A percentile compares a stretch with the other conserved stretches of the same genome.
Evolutionary conservation across 2,888 invertebrate species (phyloP).

Genomic region (Amphimallon solstitiale): DNA sequence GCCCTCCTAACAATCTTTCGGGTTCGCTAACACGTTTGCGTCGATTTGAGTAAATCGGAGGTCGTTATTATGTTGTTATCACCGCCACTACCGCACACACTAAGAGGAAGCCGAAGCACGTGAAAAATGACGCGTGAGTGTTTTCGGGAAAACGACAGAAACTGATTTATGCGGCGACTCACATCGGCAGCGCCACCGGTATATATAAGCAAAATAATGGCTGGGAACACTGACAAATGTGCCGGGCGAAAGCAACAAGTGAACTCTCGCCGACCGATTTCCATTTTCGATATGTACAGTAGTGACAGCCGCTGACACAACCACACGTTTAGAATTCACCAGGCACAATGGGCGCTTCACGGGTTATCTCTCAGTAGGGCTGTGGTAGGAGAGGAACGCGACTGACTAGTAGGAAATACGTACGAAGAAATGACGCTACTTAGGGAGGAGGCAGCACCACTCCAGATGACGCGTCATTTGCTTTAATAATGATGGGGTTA

Average conservation of each 20-base stretch:
- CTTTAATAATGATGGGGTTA: too few species aligned
- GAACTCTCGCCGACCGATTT: constrained; percentile 7
- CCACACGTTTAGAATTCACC: too few species aligned
- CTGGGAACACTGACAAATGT: constrained; percentile 20
- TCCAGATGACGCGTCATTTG: too few species aligned
- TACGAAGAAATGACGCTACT: too few species aligned
- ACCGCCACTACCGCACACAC: background rate
- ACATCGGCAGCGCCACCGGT: background rate
- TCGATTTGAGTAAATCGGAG: too few species aligned
- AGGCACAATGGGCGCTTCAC: too few species aligned
- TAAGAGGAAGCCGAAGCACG: too few species aligned
- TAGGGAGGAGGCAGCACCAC: too few species aligned
- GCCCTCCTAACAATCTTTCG: background rate
- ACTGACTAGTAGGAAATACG: too few species aligned
- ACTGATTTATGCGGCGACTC: constrained; percentile 26
- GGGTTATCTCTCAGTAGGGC: background rate
- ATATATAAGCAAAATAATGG: constrained; percentile 30
- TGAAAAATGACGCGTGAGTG: background rate
- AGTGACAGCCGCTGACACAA: background rate
- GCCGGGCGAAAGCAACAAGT: constrained; percentile 20
- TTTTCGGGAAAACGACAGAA: constrained; percentile 9
- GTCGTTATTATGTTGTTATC: constrained; percentile 20
- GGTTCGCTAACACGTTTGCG: background rate
- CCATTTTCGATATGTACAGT: constrained; percentile 3
- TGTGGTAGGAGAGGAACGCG: too few species aligned